phyloP scores from a whole-genome alignment of 2,113 vertebrate species.

The Xyrauchen texanus region DNA sequence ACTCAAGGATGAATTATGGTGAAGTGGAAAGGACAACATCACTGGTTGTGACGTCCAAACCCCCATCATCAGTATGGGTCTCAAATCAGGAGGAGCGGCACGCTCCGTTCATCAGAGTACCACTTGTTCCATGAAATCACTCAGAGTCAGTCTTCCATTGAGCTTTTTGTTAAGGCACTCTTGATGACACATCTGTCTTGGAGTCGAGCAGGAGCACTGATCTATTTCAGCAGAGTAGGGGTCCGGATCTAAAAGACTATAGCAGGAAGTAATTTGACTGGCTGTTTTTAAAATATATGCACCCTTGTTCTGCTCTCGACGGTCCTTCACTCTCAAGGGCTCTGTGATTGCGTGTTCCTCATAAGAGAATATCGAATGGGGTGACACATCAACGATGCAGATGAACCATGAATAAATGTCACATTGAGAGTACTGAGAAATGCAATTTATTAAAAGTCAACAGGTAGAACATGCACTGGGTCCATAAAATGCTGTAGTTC shows the following conservation, averaged over 20 bases:
- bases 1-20: constrained; percentile 18
- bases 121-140: constrained; percentile 46
- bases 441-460: neutral
- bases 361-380: neutral
- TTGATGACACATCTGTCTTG: constrained; percentile 54
- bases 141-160: constrained; percentile 38
- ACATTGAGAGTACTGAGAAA: too few species aligned
- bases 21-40: constrained; percentile 23
- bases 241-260: constrained; percentile 40
- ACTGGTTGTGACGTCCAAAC: constrained; percentile 36
- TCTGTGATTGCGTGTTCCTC: neutral
- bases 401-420: neutral
- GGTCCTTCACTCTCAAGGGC: too few species aligned
- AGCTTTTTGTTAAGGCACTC: constrained; percentile 48
- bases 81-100: constrained; percentile 10
- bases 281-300: neutral
- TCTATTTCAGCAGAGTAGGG: constrained; percentile 43
- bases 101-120: constrained; percentile 44
- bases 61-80: constrained; percentile 28
- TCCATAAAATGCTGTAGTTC: neutral
- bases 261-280: constrained; percentile 29
- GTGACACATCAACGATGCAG: constrained; percentile 1
- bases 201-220: constrained; percentile 8
- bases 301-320: neutral
- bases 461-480: neutral